Evolutionary conservation across 2,888 invertebrate genomes (phyloP), one percentile per base, ranked within the genome.

Genomic region (Leucophora obtusa): DNA sequence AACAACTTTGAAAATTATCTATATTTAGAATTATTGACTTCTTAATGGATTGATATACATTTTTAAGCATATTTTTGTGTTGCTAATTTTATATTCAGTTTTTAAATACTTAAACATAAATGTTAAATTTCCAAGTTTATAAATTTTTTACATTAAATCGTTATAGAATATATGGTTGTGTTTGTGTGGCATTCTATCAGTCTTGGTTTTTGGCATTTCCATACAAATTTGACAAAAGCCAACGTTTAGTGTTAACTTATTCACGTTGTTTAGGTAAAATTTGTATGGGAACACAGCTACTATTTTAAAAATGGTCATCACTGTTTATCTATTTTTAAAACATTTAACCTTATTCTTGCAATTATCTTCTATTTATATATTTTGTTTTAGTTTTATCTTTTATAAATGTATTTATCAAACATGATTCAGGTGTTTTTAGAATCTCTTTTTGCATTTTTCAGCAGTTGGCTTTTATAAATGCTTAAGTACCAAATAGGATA

Each of bases 401-500:
- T 43, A 8, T 6, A 28, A 28, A 28, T 3, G 28, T 18, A 50
- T 62, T 62, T 62, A 62, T 62, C 62, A 62, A 62, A 50, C 9
- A 62, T 50, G 62, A 50, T 59, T 59, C 17, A 5, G 59, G 15
- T 10, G 21, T 56, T n/a, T 28, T 58, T 8, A 28, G 9, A 2
- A 11, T 28, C 33, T 38, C 4, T 38, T 17, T 59, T 10, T 35
- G 15, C 10, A 35, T 38, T 8, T 3, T 59, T 17, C 3, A 50
- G 21, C 66, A 56, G 54, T 18, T 66, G 53, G 2, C 6, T 53
- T 3, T 56, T 66, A 66, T 56, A 54, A 43, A 66, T 54, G 66
- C 15, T 66, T n/a, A 2, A 56, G 35, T 35, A 24, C 21, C 2
- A 28, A 66, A 43, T 66, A 56, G 24, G 54, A 66, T 43, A 66